Evolutionary conservation across 2,113 vertebrate genomes (phyloP).

Genomic region (Sapajus apella): DNA sequence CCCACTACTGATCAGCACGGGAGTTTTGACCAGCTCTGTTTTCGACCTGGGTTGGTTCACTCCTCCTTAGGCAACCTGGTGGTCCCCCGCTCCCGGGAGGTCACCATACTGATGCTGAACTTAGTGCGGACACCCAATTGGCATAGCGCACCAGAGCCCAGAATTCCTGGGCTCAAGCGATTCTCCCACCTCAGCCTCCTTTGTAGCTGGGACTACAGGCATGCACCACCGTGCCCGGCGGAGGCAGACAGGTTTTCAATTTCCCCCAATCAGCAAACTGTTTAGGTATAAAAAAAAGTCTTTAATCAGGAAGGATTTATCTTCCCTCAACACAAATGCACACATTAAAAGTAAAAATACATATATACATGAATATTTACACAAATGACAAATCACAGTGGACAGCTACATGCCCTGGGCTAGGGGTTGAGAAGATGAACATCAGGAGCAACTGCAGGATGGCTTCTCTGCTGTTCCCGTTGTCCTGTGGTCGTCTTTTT

Average conservation of each 20-base stretch:
- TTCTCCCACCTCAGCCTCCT: no score
- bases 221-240: no score
- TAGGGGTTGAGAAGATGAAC: constrained; percentile 11
- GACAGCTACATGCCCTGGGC: background rate
- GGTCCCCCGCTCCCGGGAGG: no score
- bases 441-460: background rate
- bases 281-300: constrained; percentile 59
- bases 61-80: no score
- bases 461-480: background rate
- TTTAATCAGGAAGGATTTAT: constrained; percentile 73
- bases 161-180: no score
- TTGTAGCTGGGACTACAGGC: no score
- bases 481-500: background rate
- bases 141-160: no score
- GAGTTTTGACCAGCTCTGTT: no score
- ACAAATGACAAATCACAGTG: constrained; percentile 11
- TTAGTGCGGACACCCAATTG: no score
- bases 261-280: constrained; percentile 30
- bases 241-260: background rate
- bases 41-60: no score
- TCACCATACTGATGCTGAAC: no score
- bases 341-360: constrained; percentile 62
- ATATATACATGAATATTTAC: constrained; percentile 29
- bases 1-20: no score
- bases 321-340: constrained; percentile 56